A percentile compares a stretch with the other conserved stretches of the same genome.
These are phyloP conservation scores for Eupithecia inturbata DNA, from an alignment of 2,888 invertebrate species.

Conservation along the genomic window DNA sequence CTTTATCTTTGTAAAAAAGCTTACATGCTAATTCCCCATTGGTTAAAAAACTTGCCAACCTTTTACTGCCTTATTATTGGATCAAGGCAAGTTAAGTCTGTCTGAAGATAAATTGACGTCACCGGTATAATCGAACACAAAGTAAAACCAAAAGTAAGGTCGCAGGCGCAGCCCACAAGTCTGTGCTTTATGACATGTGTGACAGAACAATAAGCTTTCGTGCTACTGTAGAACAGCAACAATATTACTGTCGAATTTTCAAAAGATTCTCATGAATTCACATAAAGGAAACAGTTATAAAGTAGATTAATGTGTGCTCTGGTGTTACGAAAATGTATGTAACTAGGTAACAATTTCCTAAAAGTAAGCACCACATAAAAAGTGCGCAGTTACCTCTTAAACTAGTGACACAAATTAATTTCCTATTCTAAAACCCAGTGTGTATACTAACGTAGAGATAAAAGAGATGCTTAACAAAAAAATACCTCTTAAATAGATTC, in stretches of 20 bases:
- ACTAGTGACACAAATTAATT: constrained; percentile 19
- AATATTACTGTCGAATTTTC: background rate
- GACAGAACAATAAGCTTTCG: constrained; percentile 44
- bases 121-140: constrained; percentile 58
- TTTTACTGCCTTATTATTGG: constrained; percentile 53
- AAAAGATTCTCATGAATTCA: background rate
- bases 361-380: background rate
- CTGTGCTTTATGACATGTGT: constrained; percentile 34
- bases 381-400: constrained; percentile 13
- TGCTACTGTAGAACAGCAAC: constrained; percentile 28
- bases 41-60: constrained; percentile 43
- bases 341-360: constrained; percentile 13
- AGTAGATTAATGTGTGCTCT: background rate
- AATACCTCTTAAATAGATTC: background rate
- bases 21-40: constrained; percentile 37
- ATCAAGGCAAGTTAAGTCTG: constrained; percentile 71
- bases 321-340: constrained; percentile 8
- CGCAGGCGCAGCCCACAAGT: constrained; percentile 58
- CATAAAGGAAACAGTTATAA: background rate
- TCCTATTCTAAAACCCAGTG: background rate
- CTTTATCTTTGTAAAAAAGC: constrained; percentile 28
- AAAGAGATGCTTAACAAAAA: background rate
- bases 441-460: background rate
- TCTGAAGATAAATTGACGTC: constrained; percentile 69
- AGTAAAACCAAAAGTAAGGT: constrained; percentile 67